Conservation (phyloP, 1,140 invertebrate genomes). For the Scaptomyza pallida region DNA sequence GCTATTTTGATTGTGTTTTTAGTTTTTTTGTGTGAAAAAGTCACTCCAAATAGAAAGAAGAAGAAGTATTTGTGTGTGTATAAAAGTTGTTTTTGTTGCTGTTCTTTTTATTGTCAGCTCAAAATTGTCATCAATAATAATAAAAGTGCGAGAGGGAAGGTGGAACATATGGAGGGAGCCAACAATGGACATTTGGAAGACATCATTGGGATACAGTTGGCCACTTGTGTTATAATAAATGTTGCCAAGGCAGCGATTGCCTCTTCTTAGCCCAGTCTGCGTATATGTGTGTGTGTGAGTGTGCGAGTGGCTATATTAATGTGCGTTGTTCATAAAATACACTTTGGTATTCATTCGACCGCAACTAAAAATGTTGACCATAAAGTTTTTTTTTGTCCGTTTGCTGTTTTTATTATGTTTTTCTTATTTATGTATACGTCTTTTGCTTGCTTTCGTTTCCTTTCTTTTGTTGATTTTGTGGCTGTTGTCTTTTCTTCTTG, state of each 20-base stretch:
- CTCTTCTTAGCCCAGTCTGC: constrained; percentile 5
- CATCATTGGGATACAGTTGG: constrained; percentile 48
- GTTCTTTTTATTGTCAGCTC: constrained; percentile 75
- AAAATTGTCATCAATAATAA: constrained; percentile 82
- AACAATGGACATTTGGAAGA: constrained; percentile 51
- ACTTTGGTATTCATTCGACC: constrained; percentile 79
- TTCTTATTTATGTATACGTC: constrained; percentile 67
- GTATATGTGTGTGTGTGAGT: constrained; percentile 1
- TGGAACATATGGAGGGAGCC: not conserved
- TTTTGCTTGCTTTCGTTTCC: constrained; percentile 42
- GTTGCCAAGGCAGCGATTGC: constrained; percentile 57
- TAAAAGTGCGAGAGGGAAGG: constrained; percentile 63
- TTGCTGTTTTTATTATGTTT: constrained; percentile 34
- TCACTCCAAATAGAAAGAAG: too few species aligned
- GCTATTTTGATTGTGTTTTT: constrained; percentile 61
- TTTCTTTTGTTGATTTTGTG: constrained; percentile 23
- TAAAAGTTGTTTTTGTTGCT: constrained; percentile 26
- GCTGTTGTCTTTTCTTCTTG: constrained; percentile 18
- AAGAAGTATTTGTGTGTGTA: too few species aligned
- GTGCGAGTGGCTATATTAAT: constrained; percentile 34
- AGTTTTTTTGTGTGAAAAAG: constrained; percentile 38
- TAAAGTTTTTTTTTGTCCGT: constrained; percentile 62
- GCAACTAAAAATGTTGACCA: constrained; percentile 80
- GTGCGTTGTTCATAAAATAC: constrained; percentile 72
- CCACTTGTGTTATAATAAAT: constrained; percentile 79